phyloP scores from a whole-genome alignment of 2,888 invertebrate genomes.

The Coelinius sp. region DNA sequence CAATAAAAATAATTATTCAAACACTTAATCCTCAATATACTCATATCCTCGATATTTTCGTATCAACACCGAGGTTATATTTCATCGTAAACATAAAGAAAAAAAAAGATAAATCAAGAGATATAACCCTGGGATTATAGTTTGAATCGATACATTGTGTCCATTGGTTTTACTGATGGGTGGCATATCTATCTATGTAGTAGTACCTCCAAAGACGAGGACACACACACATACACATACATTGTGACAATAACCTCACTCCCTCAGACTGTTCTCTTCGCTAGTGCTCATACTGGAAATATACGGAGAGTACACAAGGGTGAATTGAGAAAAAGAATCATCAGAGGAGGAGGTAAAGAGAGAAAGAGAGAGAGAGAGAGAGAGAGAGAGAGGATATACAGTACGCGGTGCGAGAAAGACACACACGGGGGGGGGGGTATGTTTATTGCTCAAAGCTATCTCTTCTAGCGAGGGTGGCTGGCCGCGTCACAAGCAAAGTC shows the following conservation, averaged over 20 bases:
- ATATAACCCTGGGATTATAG: background rate
- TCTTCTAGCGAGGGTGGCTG: slow-evolving; percentile 67
- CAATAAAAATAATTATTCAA: too few species aligned
- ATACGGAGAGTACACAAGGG: background rate
- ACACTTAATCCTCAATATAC: too few species aligned
- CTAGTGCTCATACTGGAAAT: slow-evolving; percentile 1
- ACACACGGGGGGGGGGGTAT: slow-evolving; percentile 57
- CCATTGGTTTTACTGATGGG: background rate
- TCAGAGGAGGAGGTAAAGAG: slow-evolving; percentile 17
- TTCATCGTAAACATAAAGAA: background rate
- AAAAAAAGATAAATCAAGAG: background rate
- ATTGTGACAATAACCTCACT: background rate
- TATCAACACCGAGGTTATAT: too few species aligned
- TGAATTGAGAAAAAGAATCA: slow-evolving; percentile 34
- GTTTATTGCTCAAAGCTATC: slow-evolving; percentile 71
- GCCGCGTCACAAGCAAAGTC: slow-evolving; percentile 71
- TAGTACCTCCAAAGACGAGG: background rate
- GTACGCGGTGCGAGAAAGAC: slow-evolving; percentile 40
- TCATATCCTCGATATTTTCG: too few species aligned
- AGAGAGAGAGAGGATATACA: slow-evolving; percentile 14
- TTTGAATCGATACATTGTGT: slow-evolving; percentile 3
- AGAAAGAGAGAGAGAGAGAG: slow-evolving; percentile 1
- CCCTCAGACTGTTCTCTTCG: background rate
- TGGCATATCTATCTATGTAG: background rate
- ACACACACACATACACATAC: slow-evolving; percentile 11